Evolutionary conservation across 2,797 vertebrate genomes (phyloP).

Genomic region (Monodelphis domestica): DNA sequence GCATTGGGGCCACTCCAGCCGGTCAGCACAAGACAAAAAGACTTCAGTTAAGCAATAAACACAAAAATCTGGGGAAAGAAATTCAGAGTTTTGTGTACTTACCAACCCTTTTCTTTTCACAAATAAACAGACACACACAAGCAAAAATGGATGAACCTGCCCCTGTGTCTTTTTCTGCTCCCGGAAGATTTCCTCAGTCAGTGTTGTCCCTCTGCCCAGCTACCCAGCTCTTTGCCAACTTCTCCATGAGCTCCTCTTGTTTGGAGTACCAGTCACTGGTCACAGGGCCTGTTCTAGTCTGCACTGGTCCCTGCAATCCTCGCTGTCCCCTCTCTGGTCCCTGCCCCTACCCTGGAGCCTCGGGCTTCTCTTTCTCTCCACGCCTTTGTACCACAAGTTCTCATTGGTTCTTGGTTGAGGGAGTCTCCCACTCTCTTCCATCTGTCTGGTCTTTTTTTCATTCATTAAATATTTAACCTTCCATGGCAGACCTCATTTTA

Average conservation of each 20-base stretch:
- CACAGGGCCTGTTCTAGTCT: background rate
- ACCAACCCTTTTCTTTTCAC: conserved; percentile 74
- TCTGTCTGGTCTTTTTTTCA: conserved; percentile 49
- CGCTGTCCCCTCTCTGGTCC: background rate
- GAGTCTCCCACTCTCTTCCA: background rate
- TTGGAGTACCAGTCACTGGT: conserved; percentile 35
- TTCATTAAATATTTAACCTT: conserved; percentile 76
- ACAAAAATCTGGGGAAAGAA: conserved; percentile 67
- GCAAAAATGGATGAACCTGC: conserved; percentile 22
- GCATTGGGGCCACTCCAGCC: conserved; percentile 4
- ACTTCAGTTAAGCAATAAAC: conserved; percentile 85
- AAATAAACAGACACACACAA: background rate
- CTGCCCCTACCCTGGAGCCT: background rate
- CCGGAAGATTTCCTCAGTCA: conserved; percentile 43
- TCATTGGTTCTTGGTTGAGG: background rate
- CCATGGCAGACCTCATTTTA: conserved; percentile 67
- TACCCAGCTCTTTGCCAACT: conserved; percentile 67
- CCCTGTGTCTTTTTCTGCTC: conserved; percentile 63
- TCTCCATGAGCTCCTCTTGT: background rate
- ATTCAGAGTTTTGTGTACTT: conserved; percentile 73
- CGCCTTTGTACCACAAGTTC: background rate
- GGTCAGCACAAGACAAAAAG: conserved; percentile 58
- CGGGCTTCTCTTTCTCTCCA: conserved; percentile 22
- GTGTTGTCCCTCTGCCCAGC: conserved; percentile 65
- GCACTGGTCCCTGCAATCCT: conserved; percentile 31